phyloP scores from a whole-genome alignment of 2,797 vertebrate species.

The Otolemur crassicaudatus region DNA sequence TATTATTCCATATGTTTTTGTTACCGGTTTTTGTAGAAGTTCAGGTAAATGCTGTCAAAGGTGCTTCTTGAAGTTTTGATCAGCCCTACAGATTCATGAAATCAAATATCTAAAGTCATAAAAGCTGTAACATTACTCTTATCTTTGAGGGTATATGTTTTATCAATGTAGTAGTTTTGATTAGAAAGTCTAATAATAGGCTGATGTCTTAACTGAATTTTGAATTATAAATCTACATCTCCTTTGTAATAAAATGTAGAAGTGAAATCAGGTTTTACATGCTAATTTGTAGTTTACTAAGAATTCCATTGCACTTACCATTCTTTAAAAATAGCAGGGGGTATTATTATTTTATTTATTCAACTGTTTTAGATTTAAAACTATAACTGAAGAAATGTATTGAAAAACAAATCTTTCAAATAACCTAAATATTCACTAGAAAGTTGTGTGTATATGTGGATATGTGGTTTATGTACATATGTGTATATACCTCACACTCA shows the following conservation, averaged over 20 bases:
- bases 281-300: not conserved
- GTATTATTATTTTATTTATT: slow-evolving; percentile 10
- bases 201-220: not conserved
- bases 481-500: not conserved
- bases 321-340: slow-evolving; percentile 47
- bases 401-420: slow-evolving; percentile 5
- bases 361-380: slow-evolving; percentile 45
- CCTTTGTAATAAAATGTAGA: slow-evolving; percentile 51
- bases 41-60: slow-evolving; percentile 3
- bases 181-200: slow-evolving; percentile 46
- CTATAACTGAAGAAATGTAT: not conserved
- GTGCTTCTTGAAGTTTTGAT: slow-evolving; percentile 37
- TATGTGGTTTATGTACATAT: not conserved
- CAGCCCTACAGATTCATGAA: slow-evolving; percentile 64
- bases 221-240: slow-evolving; percentile 14
- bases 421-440: not conserved
- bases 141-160: slow-evolving; percentile 12
- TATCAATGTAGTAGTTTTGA: slow-evolving; percentile 54
- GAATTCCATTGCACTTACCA: not conserved
- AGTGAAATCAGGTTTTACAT: slow-evolving; percentile 32
- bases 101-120: slow-evolving; percentile 41
- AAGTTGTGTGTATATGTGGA: not conserved
- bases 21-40: not conserved
- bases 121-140: slow-evolving; percentile 7
- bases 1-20: not conserved